Evolutionary conservation across 1,140 invertebrate species (phyloP).

Genomic region (Drosophila arizonae): DNA sequence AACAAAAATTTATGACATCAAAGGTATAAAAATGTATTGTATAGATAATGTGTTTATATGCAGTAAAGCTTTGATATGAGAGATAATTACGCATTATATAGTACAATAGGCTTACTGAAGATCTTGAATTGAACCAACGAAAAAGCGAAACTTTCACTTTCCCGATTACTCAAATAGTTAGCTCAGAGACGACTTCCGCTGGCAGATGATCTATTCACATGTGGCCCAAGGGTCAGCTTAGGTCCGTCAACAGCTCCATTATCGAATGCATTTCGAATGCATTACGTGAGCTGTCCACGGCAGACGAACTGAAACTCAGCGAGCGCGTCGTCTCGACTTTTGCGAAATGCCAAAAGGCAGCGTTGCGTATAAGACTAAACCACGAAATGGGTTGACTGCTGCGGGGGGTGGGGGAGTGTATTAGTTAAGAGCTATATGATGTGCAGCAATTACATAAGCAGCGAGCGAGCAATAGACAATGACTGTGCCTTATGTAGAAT

Average conservation of each 20-base stretch:
- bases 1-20: too few relatives aligned
- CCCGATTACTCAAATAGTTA: neutral
- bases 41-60: too few relatives aligned
- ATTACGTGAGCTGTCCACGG: constrained; percentile 33
- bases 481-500: constrained; percentile 29
- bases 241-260: constrained; percentile 12
- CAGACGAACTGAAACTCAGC: constrained; percentile 20
- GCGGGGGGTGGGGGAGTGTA: too few relatives aligned
- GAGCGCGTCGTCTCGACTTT: constrained; percentile 32
- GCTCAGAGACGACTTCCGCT: neutral
- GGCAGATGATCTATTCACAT: neutral
- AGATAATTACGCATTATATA: too few relatives aligned
- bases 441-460: constrained; percentile 46
- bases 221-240: constrained; percentile 6
- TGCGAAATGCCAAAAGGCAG: constrained; percentile 37
- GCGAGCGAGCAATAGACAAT: constrained; percentile 36
- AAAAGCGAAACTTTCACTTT: neutral
- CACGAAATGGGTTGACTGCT: neutral
- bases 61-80: too few relatives aligned
- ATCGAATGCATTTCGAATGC: constrained; percentile 66
- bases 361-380: constrained; percentile 28
- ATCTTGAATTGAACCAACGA: too few relatives aligned
- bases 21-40: too few relatives aligned
- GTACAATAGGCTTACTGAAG: too few relatives aligned
- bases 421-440: constrained; percentile 13